phyloP scores from a whole-genome alignment of 2,113 vertebrate species.

The Todiramphus saurophagus region DNA sequence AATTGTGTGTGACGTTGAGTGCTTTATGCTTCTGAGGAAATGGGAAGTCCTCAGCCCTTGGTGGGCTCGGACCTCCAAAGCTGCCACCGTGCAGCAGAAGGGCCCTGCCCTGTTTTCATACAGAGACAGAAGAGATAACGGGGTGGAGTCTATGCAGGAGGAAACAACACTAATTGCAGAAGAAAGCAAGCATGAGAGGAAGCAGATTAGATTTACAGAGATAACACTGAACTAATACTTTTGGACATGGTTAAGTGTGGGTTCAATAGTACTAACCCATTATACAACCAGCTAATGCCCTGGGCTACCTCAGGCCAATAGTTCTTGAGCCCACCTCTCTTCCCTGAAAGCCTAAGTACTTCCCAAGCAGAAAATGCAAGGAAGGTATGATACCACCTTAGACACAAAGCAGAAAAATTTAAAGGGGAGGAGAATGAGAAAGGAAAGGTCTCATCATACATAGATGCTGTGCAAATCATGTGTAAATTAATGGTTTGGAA shows the following conservation, averaged over 20 bases:
- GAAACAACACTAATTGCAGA: slow-evolving; percentile 46
- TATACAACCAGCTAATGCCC: neutral
- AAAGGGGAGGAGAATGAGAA: neutral
- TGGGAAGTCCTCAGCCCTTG: neutral
- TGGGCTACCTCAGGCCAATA: neutral
- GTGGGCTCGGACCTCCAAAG: neutral
- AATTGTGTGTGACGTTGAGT: neutral
- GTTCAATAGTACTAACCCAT: neutral
- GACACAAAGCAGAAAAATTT: neutral
- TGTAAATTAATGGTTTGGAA: neutral
- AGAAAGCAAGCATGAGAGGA: slow-evolving; percentile 42
- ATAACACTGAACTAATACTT: slow-evolving; percentile 37
- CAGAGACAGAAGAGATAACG: neutral
- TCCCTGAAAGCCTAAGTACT: neutral
- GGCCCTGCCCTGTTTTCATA: neutral
- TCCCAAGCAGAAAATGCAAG: neutral
- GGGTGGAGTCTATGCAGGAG: slow-evolving; percentile 14
- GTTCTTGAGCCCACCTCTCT: neutral
- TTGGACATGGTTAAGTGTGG: neutral
- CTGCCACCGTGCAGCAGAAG: neutral
- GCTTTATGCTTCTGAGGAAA: neutral
- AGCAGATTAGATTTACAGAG: slow-evolving; percentile 46
- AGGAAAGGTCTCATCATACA: neutral
- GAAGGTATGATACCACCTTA: neutral
- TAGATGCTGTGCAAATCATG: neutral